Conservation (phyloP, 2,113 vertebrate genomes). For the Macrotis lagotis region DNA sequence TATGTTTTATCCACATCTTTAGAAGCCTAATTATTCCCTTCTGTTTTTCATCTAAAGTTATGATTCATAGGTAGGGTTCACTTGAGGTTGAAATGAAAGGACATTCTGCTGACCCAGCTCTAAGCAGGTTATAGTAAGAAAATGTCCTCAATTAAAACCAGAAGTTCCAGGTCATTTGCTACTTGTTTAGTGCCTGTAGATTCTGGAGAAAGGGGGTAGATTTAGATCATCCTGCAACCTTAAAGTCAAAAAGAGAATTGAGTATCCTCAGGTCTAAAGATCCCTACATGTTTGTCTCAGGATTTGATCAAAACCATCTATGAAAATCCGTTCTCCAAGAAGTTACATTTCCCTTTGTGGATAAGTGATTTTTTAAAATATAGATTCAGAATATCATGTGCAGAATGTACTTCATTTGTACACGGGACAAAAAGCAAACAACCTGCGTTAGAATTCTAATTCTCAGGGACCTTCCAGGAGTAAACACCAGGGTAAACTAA, state of each 20-base stretch:
- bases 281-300: neutral
- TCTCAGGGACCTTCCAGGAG: neutral
- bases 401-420: neutral
- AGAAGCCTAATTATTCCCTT: conserved; percentile 8
- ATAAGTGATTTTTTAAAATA: neutral
- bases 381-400: neutral
- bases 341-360: neutral
- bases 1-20: conserved; percentile 5
- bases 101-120: neutral
- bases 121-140: neutral
- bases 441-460: neutral
- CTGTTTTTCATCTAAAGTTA: neutral
- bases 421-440: neutral
- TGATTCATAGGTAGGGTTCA: neutral
- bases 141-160: neutral
- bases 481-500: neutral
- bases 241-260: neutral
- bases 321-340: neutral
- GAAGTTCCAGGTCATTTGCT: neutral
- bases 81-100: neutral
- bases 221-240: neutral
- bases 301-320: neutral
- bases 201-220: neutral
- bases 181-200: neutral
- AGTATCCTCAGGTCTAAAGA: neutral